These are phyloP conservation scores for Cydia splendana DNA, from an alignment of 1,140 invertebrate species.

Conservation along the genomic window DNA sequence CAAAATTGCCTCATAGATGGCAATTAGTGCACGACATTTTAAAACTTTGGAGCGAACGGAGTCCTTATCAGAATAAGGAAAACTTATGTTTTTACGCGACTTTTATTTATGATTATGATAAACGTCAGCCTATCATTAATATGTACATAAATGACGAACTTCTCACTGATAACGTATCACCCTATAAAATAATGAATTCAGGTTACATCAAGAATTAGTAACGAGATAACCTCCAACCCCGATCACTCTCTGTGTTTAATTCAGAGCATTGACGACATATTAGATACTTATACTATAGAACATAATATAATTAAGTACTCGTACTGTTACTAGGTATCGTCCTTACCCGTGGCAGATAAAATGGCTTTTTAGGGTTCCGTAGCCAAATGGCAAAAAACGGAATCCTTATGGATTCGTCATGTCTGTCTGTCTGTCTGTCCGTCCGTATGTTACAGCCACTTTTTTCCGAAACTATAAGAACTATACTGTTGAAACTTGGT, in stretches of 20 bases:
- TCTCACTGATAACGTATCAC: conserved; percentile 4
- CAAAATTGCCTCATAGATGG: not conserved
- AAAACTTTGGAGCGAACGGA: no score
- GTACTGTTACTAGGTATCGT: not conserved
- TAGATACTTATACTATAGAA: no score
- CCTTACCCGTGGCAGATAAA: no score
- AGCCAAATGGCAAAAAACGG: no score
- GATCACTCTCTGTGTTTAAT: not conserved
- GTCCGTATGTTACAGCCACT: no score
- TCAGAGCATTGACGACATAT: not conserved
- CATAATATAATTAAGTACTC: not conserved
- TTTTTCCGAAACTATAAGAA: no score
- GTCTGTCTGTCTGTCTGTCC: no score
- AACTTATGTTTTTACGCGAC: no score
- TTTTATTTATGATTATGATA: not conserved
- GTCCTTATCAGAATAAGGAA: not conserved
- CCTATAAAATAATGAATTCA: conserved; percentile 24
- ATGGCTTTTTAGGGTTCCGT: no score
- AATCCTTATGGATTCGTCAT: no score
- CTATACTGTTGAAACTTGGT: no score
- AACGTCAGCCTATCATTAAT: not conserved
- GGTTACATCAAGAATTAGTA: conserved; percentile 29
- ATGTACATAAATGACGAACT: not conserved
- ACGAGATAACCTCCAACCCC: conserved; percentile 22
- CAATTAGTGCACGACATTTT: no score